These are phyloP conservation scores for Corythornis cristatus DNA, from an alignment of 2,113 vertebrate genomes.

Conservation along the genomic window DNA sequence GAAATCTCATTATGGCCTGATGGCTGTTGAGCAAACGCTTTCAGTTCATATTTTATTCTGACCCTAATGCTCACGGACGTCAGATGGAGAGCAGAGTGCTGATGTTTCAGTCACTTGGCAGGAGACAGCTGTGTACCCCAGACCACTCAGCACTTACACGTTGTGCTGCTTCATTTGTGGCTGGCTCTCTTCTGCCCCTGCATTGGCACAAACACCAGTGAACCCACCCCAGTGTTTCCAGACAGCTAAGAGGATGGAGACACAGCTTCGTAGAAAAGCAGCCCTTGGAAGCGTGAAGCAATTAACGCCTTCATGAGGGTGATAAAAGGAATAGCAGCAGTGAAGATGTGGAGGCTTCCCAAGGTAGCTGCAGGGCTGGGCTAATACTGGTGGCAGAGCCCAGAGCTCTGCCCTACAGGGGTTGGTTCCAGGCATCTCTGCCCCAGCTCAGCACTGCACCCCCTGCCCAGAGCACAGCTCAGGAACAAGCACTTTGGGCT, in stretches of 20 bases:
- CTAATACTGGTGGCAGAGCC: neutral
- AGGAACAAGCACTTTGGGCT: neutral
- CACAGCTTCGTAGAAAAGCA: neutral
- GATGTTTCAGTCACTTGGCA: neutral
- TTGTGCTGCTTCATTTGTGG: neutral
- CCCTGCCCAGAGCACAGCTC: accelerated
- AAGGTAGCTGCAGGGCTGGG: accelerated
- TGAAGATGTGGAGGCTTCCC: neutral
- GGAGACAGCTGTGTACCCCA: neutral
- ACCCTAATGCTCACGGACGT: accelerated
- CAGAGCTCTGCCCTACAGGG: neutral
- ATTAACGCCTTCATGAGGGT: neutral
- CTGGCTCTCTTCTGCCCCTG: neutral
- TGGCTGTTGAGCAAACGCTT: neutral
- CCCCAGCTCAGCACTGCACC: accelerated
- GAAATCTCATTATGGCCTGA: neutral
- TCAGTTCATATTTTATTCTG: neutral
- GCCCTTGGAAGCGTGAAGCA: neutral
- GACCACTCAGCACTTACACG: accelerated
- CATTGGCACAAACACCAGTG: neutral
- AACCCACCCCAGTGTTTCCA: neutral
- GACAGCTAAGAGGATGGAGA: neutral
- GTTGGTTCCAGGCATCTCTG: neutral
- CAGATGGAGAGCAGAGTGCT: neutral
- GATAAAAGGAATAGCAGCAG: neutral